Conservation (phyloP, 1,140 invertebrate species). For the Drosophila nikananu region DNA sequence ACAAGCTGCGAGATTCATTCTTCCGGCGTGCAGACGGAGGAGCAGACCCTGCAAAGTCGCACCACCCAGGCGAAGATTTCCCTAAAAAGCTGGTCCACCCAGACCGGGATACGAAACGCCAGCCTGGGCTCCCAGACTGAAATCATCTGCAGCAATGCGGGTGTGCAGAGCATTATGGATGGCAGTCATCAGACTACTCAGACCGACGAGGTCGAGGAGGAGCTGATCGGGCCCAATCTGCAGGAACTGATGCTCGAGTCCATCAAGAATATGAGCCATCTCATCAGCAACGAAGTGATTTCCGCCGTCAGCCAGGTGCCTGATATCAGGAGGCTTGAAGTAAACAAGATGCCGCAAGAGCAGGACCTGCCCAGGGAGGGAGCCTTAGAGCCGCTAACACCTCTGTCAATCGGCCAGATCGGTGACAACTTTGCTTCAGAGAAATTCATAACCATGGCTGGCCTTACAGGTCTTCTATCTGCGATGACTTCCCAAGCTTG, state of each 20-base stretch:
- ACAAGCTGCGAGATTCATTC: not conserved
- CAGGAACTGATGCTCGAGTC: slow-evolving; percentile 18
- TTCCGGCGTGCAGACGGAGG: slow-evolving; percentile 25
- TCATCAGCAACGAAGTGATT: slow-evolving; percentile 22
- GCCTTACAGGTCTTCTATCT: not conserved
- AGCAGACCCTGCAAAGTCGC: not conserved
- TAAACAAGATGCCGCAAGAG: not conserved
- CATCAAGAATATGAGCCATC: slow-evolving; percentile 10
- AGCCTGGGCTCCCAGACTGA: slow-evolving; percentile 1
- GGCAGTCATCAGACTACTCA: slow-evolving; percentile 1
- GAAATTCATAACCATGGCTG: not conserved
- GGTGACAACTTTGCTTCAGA: not conserved
- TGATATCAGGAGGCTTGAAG: slow-evolving; percentile 1
- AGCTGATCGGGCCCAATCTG: not conserved
- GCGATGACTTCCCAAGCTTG: not conserved
- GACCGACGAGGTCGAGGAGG: slow-evolving; percentile 30
- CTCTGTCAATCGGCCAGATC: not conserved
- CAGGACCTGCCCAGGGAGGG: slow-evolving; percentile 21
- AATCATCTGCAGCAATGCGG: not conserved
- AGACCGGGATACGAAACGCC: not conserved
- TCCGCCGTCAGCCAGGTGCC: slow-evolving; percentile 24
- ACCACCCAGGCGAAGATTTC: slow-evolving; percentile 4
- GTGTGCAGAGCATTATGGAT: slow-evolving; percentile 3
- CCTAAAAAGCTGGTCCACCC: not conserved
- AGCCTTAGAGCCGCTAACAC: not conserved